These are phyloP conservation scores for Orthosia gracilis DNA, from an alignment of 2,888 invertebrate species.

Conservation along the genomic window DNA sequence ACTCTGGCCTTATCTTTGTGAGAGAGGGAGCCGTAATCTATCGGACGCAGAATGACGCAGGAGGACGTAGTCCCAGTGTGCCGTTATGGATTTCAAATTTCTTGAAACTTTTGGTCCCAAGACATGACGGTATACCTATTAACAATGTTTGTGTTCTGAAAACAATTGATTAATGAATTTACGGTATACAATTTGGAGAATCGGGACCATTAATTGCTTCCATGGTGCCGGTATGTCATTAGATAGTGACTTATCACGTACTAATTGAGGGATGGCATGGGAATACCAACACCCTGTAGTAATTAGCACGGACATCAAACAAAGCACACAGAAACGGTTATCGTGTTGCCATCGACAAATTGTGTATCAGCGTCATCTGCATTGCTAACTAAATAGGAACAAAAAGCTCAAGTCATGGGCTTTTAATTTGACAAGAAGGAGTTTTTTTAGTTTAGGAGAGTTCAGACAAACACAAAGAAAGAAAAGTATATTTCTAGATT, in stretches of 20 bases:
- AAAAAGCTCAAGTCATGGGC: no score
- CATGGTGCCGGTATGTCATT: background rate
- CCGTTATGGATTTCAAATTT: no score
- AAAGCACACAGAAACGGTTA: background rate
- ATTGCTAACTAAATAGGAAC: no score
- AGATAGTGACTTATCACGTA: background rate
- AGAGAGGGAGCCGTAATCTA: background rate
- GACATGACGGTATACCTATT: no score
- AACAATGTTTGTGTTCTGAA: background rate
- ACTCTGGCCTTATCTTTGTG: background rate
- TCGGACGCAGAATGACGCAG: background rate
- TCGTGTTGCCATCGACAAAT: background rate
- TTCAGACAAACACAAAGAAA: no score
- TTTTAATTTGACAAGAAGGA: no score
- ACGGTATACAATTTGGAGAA: background rate
- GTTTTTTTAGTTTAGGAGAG: no score
- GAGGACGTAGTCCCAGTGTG: background rate
- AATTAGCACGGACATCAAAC: background rate
- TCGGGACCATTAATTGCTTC: background rate
- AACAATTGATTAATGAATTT: no score
- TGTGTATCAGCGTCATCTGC: background rate
- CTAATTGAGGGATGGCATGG: background rate
- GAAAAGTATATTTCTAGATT: no score
- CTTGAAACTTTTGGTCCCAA: background rate
- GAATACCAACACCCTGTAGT: background rate